Conservation (phyloP, 2,797 vertebrate species). For the Falco concolor region DNA sequence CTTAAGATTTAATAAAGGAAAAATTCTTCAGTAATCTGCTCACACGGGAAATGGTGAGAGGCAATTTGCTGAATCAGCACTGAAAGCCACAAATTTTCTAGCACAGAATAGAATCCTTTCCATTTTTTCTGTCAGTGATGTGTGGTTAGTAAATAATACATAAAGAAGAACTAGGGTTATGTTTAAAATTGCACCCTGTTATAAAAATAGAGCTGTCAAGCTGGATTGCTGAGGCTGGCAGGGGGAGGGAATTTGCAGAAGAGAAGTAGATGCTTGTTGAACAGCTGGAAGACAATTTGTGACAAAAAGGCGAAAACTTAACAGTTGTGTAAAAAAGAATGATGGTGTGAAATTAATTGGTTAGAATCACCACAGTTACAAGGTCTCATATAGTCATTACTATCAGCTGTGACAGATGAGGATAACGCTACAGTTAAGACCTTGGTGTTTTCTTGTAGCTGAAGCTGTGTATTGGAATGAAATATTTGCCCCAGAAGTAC, state of each 20-base stretch:
- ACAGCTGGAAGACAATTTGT: not conserved
- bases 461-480: not conserved
- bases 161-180: not conserved
- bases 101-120: not conserved
- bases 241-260: not conserved
- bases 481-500: not conserved
- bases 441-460: not conserved
- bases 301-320: not conserved
- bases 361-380: not conserved
- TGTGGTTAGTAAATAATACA: constrained; percentile 21
- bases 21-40: not conserved
- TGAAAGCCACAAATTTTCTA: not conserved
- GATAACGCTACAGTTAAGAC: not conserved
- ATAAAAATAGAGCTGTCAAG: constrained; percentile 12
- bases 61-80: not conserved
- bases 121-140: not conserved
- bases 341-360: not conserved
- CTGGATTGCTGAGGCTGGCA: not conserved
- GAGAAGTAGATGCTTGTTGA: not conserved
- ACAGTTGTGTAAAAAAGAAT: not conserved
- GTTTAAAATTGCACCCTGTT: not conserved
- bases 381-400: not conserved
- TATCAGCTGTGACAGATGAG: not conserved
- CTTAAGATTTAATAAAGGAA: not conserved
- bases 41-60: not conserved